Evolutionary conservation across 2,113 vertebrate genomes (phyloP), one percentile per base, ranked within the genome.

Genomic region (Chinchilla lanigera): DNA sequence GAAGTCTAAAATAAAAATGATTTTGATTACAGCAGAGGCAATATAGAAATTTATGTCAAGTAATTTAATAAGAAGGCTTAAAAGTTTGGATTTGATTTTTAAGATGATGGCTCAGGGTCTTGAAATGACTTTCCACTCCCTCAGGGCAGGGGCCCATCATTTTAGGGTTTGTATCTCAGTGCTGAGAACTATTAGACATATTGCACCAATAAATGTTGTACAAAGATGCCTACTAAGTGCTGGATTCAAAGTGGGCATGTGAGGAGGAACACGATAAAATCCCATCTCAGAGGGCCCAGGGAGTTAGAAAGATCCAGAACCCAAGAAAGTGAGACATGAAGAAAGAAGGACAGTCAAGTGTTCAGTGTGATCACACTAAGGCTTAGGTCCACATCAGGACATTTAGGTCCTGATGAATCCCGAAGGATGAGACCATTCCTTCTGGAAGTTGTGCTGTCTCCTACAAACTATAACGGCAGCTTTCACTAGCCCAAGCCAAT

Each of bases 1-100:
- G 50, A 83, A 86, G 75, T 44, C 78, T 86, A 83, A 83, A 89
- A 93, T 33, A 88, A 94, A 95, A 47, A 30, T 56, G 38, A 58
- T 93, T 90, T 96, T 91, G 78, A 81, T 81, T 63, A 22, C 0
- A 38, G 28, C 11, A 90, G 77, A 81, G 61, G 71, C 77, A 50
- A 90, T 33, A 47, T 30, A n/a, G 5, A 95, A 80, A 97, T 85
- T 78, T 82, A 63, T 28, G 17, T 83, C 30, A 20, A 90, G 20
- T 73, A 30, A 78, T 88, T 94, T 35, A 22, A 82, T 73, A 86
- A 90, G 17, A 14, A 84, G n/a, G 30, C 35, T 52, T 35, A 19
- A 95, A 83, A 17, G 4, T 9, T 52, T 56, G 13, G 30, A 33
- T 69, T 93, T 75, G 5, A 47, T n/a, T 84, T 65, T 26, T 16